Conservation (phyloP, 2,113 vertebrate genomes). For the Xyrauchen texanus region DNA sequence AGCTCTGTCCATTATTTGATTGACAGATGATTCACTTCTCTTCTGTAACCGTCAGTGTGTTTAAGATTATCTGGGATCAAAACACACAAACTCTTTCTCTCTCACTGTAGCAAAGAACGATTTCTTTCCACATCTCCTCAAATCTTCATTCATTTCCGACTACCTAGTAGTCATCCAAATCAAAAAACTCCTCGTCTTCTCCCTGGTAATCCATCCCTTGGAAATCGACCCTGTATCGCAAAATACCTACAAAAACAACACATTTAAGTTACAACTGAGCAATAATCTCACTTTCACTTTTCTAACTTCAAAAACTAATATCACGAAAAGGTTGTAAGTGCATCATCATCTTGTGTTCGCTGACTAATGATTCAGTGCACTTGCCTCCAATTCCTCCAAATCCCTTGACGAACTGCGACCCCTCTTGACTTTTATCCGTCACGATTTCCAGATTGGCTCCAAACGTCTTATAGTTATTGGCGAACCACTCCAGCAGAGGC, state of each 20-base stretch:
- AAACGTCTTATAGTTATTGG: constrained; percentile 99
- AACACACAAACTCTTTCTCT: constrained; percentile 28
- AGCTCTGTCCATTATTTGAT: constrained; percentile 71
- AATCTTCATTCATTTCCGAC: constrained; percentile 76
- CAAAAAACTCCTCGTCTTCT: constrained; percentile 95
- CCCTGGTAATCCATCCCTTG: constrained; percentile 99
- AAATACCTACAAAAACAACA: constrained; percentile 81
- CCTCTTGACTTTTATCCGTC: constrained; percentile 99
- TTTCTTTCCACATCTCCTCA: constrained; percentile 70
- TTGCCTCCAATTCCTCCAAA: constrained; percentile 99
- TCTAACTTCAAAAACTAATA: too few species aligned
- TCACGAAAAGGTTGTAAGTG: neutral
- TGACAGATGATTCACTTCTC: constrained; percentile 73
- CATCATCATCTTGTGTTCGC: neutral
- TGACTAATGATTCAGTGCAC: constrained; percentile 13
- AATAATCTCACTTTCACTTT: neutral
- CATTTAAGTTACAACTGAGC: neutral
- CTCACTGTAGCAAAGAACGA: constrained; percentile 70
- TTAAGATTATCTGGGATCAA: constrained; percentile 68
- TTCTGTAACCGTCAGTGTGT: constrained; percentile 65
- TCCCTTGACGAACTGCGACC: constrained; percentile 99
- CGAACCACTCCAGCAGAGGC: constrained; percentile 99
- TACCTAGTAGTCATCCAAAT: constrained; percentile 99
- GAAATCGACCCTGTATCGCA: constrained; percentile 99
- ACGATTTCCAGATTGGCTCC: constrained; percentile 99